A percentile compares a stretch with the other conserved stretches of the same genome.
Conservation (phyloP, 92 coral and sea anemone species). For the Umimayanthus kanabou region DNA sequence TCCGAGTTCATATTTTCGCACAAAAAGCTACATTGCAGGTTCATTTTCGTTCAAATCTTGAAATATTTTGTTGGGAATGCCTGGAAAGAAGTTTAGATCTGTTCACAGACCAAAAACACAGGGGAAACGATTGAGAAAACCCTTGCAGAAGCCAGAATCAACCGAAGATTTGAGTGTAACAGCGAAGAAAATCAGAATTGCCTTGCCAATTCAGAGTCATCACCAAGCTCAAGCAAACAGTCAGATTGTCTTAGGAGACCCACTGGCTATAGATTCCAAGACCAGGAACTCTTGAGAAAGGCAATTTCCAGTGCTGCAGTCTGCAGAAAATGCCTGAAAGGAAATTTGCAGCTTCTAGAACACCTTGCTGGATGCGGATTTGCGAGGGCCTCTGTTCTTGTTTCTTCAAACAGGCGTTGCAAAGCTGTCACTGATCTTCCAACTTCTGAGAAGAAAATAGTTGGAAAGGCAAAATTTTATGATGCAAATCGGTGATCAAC, state of each 20-base stretch:
- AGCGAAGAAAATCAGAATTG: constrained; percentile 47
- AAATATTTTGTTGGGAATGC: not conserved
- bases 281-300: not conserved
- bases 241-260: not conserved
- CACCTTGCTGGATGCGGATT: constrained; percentile 50
- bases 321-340: not conserved
- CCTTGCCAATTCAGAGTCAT: not conserved
- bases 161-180: constrained; percentile 36
- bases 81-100: not conserved
- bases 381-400: constrained; percentile 45
- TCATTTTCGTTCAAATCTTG: no score
- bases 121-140: constrained; percentile 8
- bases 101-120: no score
- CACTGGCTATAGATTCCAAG: constrained; percentile 47
- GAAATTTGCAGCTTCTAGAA: constrained; percentile 44
- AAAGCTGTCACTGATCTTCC: constrained; percentile 48
- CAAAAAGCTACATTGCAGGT: no score
- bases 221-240: no score
- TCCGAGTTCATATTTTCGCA: no score
- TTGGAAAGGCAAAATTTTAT: not conserved
- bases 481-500: constrained; percentile 49
- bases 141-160: not conserved
- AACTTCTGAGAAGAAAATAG: constrained; percentile 53
- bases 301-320: no score
- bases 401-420: constrained; percentile 48